Percentiles rank a stretch among this genome's conserved stretches.
phyloP scores from a whole-genome alignment of 2,888 invertebrate genomes.

The Hypomecis atomaria region DNA sequence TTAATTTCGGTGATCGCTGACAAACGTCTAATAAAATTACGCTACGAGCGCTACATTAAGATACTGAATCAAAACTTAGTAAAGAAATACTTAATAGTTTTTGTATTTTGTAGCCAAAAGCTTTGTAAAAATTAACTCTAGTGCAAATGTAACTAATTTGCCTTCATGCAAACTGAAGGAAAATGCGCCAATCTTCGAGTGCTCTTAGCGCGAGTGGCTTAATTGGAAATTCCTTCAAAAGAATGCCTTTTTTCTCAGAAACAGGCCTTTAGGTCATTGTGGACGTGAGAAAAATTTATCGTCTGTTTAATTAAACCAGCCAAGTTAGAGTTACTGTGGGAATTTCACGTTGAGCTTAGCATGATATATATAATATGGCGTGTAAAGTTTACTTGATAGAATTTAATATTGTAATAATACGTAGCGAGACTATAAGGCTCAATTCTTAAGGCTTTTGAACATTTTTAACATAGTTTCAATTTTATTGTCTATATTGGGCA shows the following conservation, averaged over 20 bases:
- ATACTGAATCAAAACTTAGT: too few relatives aligned
- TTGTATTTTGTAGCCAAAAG: too few relatives aligned
- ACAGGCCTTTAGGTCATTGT: constrained; percentile 28
- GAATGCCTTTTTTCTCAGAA: constrained; percentile 37
- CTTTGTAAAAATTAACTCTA: background rate
- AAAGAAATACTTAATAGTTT: too few relatives aligned
- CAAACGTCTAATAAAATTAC: too few relatives aligned
- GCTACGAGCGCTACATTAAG: too few relatives aligned
- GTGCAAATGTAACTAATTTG: constrained; percentile 4
- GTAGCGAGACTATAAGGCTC: too few relatives aligned
- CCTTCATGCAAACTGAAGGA: constrained; percentile 8
- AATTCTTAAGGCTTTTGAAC: too few relatives aligned
- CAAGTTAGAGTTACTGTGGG: constrained; percentile 2
- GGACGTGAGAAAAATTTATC: constrained; percentile 37
- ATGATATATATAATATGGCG: background rate
- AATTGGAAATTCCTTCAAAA: constrained; percentile 47
- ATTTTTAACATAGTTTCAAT: too few relatives aligned
- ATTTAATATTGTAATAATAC: too few relatives aligned
- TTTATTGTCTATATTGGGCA: too few relatives aligned
- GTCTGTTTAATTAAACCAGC: constrained; percentile 37
- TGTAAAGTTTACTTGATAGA: too few relatives aligned
- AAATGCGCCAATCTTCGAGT: constrained; percentile 17
- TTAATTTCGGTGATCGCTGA: too few relatives aligned
- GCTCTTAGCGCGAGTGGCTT: constrained; percentile 30
- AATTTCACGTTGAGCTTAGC: background rate